Percentiles rank a stretch among this genome's conserved stretches.
Conservation (phyloP, 1,140 invertebrate genomes). For the Hesperophylax magnus region DNA sequence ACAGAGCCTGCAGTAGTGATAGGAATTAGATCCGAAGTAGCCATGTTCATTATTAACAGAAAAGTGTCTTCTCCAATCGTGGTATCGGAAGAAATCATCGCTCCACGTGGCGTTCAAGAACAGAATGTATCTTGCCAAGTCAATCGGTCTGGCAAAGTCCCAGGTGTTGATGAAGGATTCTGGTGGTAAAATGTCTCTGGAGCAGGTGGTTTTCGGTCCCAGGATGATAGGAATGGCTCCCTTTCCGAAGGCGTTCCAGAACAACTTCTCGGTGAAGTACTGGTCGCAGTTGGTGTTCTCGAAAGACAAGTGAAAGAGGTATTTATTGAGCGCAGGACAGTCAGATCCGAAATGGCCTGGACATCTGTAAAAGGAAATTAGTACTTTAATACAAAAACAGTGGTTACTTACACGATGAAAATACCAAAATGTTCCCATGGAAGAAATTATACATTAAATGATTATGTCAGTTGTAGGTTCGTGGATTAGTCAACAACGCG, state of each 20-base stretch:
- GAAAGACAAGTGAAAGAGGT: constrained; percentile 80
- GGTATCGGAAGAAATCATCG: constrained; percentile 74
- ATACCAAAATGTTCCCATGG: too few species aligned
- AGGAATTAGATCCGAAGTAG: constrained; percentile 73
- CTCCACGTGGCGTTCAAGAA: constrained; percentile 70
- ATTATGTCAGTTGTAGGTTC: too few species aligned
- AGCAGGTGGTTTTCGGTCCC: constrained; percentile 70
- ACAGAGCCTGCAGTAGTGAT: constrained; percentile 84
- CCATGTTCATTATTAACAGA: constrained; percentile 78
- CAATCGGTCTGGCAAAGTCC: constrained; percentile 75
- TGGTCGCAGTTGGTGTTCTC: constrained; percentile 78
- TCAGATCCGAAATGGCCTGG: constrained; percentile 70
- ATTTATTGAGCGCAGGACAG: constrained; percentile 69
- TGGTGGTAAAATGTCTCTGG: constrained; percentile 70
- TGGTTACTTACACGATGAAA: too few species aligned
- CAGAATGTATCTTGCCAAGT: constrained; percentile 75
- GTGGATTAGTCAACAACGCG: too few species aligned
- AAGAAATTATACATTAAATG: too few species aligned
- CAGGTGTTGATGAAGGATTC: constrained; percentile 78
- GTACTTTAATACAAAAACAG: neutral
- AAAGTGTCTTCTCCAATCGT: constrained; percentile 76
- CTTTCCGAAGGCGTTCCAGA: constrained; percentile 72
- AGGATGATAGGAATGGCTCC: constrained; percentile 76
- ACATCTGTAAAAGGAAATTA: constrained; percentile 63
- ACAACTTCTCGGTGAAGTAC: constrained; percentile 78